These are phyloP conservation scores for Nematolebias whitei DNA, from an alignment of 2,113 vertebrate genomes.

Conservation along the genomic window DNA sequence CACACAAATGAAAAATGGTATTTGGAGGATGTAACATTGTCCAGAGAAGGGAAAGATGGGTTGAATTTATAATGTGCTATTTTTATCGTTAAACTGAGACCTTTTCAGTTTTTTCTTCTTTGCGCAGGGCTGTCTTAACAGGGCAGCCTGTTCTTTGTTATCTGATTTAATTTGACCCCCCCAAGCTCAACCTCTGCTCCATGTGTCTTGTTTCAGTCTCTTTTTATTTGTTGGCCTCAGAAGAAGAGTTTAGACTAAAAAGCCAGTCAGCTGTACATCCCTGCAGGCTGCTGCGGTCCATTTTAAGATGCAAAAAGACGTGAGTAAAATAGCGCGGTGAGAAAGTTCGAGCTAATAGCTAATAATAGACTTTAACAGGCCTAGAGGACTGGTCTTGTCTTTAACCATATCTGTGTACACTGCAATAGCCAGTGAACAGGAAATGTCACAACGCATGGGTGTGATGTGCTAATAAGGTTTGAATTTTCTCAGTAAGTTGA, in stretches of 20 bases:
- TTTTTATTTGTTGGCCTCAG: slow-evolving; percentile 11
- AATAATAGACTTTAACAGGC: slow-evolving; percentile 32
- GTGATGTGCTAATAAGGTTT: slow-evolving; percentile 48
- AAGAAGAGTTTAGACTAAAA: slow-evolving; percentile 40
- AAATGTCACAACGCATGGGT: slow-evolving; percentile 3
- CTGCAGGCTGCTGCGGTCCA: slow-evolving; percentile 42
- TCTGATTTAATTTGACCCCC: neutral
- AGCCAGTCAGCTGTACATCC: slow-evolving; percentile 25
- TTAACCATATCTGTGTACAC: slow-evolving; percentile 18
- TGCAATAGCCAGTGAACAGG: slow-evolving; percentile 7
- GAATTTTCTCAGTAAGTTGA: slow-evolving; percentile 18
- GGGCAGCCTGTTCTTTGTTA: neutral
- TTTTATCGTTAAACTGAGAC: neutral
- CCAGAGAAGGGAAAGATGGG: neutral
- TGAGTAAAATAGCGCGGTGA: neutral
- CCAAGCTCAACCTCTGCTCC: neutral
- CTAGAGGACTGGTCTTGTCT: slow-evolving; percentile 16
- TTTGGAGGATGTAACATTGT: neutral
- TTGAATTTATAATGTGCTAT: neutral
- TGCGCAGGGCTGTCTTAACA: neutral
- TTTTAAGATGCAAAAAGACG: slow-evolving; percentile 35
- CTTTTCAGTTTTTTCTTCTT: neutral
- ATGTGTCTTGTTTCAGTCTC: slow-evolving; percentile 6
- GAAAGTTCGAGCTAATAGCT: slow-evolving; percentile 17
- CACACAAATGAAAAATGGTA: neutral